A percentile compares a stretch with the other conserved stretches of the same genome.
Evolutionary conservation across 2,797 vertebrate species (phyloP).

Genomic region (Sardinella longiceps): DNA sequence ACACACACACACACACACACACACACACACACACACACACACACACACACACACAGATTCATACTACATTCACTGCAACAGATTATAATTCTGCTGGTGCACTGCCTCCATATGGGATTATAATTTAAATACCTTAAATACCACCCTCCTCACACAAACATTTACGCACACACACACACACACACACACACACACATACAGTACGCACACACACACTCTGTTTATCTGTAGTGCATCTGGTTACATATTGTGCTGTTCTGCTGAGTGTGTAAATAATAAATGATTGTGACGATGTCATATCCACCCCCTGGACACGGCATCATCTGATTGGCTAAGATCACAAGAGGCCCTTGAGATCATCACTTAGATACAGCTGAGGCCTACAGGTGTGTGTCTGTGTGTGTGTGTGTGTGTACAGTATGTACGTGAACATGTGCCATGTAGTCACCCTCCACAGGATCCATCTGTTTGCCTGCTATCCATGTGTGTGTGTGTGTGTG

Average conservation of each 20-base stretch:
- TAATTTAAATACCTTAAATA: constrained; percentile 42
- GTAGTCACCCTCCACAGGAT: neutral
- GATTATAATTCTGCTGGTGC: neutral
- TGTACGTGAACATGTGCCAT: no score
- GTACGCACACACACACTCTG: no score
- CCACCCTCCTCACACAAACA: constrained; percentile 31
- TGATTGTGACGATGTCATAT: neutral
- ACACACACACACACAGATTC: neutral
- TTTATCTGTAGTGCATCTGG: no score
- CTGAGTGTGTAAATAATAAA: neutral
- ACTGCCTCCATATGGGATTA: neutral
- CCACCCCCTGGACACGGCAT: neutral
- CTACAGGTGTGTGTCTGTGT: neutral
- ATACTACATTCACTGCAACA: neutral
- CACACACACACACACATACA: no score
- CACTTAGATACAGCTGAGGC: constrained; percentile 23
- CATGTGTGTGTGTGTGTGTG: neutral
- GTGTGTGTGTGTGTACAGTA: constrained; percentile 9
- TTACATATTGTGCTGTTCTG: neutral
- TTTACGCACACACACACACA: no score
- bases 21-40: constrained; percentile 15
- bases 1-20: constrained; percentile 1
- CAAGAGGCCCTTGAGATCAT: neutral
- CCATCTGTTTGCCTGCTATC: neutral
- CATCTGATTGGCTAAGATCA: neutral